Percentiles rank a stretch among this genome's conserved stretches.
Conservation (phyloP, 1,140 invertebrate species). For the Aphaenogaster floridana region DNA sequence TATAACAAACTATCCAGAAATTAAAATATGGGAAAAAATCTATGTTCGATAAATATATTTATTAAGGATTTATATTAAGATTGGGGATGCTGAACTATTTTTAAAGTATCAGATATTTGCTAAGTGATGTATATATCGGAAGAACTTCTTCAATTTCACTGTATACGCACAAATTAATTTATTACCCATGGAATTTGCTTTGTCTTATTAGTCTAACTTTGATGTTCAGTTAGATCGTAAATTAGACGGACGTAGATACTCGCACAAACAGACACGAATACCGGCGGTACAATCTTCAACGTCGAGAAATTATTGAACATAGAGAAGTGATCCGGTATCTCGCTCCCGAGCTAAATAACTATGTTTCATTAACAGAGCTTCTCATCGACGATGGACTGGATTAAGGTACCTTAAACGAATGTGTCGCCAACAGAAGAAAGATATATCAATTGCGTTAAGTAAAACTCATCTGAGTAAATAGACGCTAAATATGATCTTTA, state of each 20-base stretch:
- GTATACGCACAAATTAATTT: neutral
- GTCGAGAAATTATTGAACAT: conserved; percentile 27
- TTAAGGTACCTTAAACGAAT: conserved; percentile 15
- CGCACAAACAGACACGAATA: neutral
- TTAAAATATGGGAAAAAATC: neutral
- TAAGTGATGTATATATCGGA: neutral
- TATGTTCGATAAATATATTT: conserved; percentile 8
- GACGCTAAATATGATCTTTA: conserved; percentile 16
- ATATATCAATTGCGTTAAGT: neutral
- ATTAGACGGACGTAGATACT: neutral
- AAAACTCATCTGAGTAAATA: neutral
- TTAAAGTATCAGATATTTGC: neutral
- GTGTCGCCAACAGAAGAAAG: neutral
- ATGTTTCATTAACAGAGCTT: conserved; percentile 16
- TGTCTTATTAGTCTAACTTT: neutral
- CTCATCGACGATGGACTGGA: neutral
- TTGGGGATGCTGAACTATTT: neutral
- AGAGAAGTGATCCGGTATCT: conserved; percentile 12
- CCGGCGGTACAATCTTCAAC: conserved; percentile 20
- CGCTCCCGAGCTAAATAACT: conserved; percentile 1
- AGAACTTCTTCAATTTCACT: neutral
- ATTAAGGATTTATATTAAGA: too few relatives aligned
- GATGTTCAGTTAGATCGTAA: conserved; percentile 13
- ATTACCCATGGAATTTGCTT: neutral
- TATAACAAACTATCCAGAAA: conserved; percentile 1